These are phyloP conservation scores for Ernsta delagoae DNA, from an alignment of 2,888 invertebrate genomes.

Conservation along the genomic window DNA sequence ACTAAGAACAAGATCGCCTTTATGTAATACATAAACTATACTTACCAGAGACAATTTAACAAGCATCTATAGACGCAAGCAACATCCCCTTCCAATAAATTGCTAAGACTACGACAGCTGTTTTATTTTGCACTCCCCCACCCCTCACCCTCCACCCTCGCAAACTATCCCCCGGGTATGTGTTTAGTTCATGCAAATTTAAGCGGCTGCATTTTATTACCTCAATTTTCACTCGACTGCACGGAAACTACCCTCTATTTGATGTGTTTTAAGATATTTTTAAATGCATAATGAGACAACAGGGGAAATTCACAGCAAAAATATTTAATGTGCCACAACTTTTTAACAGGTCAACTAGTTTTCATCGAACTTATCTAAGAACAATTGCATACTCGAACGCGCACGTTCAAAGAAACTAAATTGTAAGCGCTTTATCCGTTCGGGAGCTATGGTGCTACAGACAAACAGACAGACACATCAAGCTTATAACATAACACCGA, in stretches of 20 bases:
- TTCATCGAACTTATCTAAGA: too few species aligned
- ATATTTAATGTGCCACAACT: too few species aligned
- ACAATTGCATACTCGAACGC: too few species aligned
- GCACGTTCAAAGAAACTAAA: too few species aligned
- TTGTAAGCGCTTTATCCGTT: too few species aligned
- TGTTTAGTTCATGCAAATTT: slow-evolving; percentile 45
- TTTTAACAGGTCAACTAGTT: too few species aligned
- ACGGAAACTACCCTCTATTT: slow-evolving; percentile 18
- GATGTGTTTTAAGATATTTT: slow-evolving; percentile 13
- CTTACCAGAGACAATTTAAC: slow-evolving; percentile 30
- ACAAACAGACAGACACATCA: too few species aligned
- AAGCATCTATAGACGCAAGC: slow-evolving; percentile 33
- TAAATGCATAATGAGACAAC: slow-evolving; percentile 2
- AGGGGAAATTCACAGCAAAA: too few species aligned
- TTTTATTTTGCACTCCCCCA: slow-evolving; percentile 28
- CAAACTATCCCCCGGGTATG: slow-evolving; percentile 38
- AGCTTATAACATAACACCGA: too few species aligned
- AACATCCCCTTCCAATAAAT: slow-evolving; percentile 37
- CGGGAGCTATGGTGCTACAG: too few species aligned
- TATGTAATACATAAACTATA: slow-evolving; percentile 25
- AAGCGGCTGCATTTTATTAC: slow-evolving; percentile 44
- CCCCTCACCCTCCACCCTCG: slow-evolving; percentile 23
- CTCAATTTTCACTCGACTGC: slow-evolving; percentile 36
- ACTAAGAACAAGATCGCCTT: slow-evolving; percentile 7
- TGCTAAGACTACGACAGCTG: slow-evolving; percentile 36